Evolutionary conservation across 2,888 invertebrate species (phyloP), one percentile per base, ranked within the genome.

Genomic region (Caenorhabditis afra): DNA sequence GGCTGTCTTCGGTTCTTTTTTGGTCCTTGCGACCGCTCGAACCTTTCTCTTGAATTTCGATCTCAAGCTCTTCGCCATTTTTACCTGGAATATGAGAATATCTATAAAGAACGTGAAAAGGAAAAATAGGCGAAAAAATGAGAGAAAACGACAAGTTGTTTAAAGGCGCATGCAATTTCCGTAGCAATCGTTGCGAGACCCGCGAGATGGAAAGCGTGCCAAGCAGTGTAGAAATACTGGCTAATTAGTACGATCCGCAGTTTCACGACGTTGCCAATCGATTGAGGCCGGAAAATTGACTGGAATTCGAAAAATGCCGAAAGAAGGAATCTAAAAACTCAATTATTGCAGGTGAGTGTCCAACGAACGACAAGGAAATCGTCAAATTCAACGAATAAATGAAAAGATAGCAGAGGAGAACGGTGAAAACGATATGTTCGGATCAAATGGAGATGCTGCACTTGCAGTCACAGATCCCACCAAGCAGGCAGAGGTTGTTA

Each of bases 1-100:
- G n/a, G 70, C 80, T 0, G 79, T 78, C 57, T 86, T 86, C 4
- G 81, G 79, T 23, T 76, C 83, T 47, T 84, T 84, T 59, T 86
- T 86, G 20, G 73, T 73, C 45, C 85, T 67, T 37, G 83, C 81
- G 44, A 86, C 76, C 3, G 84, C 81, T 11, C 83, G 58, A 37
- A 83, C 79, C 75, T 80, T 86, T 73, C 85, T 82, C 73, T 84
- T 84, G 80, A 83, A 86, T 65, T 86, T 86, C 1, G 85, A 86
- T 52, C 85, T 80, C 58, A 86, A 66, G 80, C 83, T 82, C 47
- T 86, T 86, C 3, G 85, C 85, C 85, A 86, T 86, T 70, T 74
- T 62, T n/a, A 18, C 49, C 52, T 23, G 41, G 41, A 53, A 20
- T 18, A 11, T 1, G 11, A 5, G 7, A 47, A 49, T 5, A 49